Conservation (phyloP, 2,888 invertebrate genomes). For the Epirrita christyi region DNA sequence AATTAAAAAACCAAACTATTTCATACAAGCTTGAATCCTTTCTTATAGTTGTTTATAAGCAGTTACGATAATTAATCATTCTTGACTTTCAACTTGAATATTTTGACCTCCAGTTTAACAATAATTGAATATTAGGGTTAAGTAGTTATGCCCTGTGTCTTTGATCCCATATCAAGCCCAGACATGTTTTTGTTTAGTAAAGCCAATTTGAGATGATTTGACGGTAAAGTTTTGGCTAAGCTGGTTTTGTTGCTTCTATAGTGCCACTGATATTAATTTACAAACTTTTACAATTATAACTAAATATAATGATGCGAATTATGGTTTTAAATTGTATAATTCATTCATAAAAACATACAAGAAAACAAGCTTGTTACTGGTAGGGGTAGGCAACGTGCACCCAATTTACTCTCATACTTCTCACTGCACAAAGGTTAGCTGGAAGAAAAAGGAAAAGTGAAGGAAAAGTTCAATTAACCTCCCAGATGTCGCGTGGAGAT, state of each 20-base stretch:
- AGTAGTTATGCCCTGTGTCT: conserved; percentile 8
- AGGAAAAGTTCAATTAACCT: too few species aligned
- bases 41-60: neutral
- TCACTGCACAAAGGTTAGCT: too few species aligned
- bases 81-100: neutral
- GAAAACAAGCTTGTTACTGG: too few species aligned
- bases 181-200: conserved; percentile 19
- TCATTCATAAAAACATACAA: too few species aligned
- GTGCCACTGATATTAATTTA: neutral
- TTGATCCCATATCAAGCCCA: conserved; percentile 15
- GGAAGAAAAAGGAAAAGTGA: too few species aligned
- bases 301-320: too few species aligned
- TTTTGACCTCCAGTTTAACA: neutral
- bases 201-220: conserved; percentile 1
- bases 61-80: conserved; percentile 2
- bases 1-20: too few species aligned
- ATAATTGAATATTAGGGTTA: neutral
- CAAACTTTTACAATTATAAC: neutral
- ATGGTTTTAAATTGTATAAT: too few species aligned
- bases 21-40: too few species aligned
- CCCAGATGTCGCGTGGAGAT: too few species aligned
- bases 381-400: too few species aligned
- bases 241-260: neutral
- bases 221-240: neutral
- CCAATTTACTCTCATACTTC: too few species aligned